A percentile compares a stretch with the other conserved stretches of the same genome.
phyloP scores from a whole-genome alignment of 1,140 invertebrate species.

The Thaumatotibia leucotreta region DNA sequence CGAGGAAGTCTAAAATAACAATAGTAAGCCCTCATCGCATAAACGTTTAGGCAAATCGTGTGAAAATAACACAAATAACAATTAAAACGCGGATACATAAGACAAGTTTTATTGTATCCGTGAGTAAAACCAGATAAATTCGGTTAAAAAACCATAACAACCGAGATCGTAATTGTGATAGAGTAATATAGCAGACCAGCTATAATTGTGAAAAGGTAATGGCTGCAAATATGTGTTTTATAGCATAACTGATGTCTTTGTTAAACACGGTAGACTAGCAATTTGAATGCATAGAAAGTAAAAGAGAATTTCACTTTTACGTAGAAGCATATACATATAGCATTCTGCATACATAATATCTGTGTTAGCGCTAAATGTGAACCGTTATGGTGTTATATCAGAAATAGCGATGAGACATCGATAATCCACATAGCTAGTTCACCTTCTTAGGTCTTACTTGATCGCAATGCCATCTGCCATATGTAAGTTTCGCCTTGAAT shows the following conservation, averaged over 20 bases:
- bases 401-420: background rate
- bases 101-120: background rate
- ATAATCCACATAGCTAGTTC: background rate
- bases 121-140: conserved; percentile 7
- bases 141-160: background rate
- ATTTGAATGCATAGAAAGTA: conserved; percentile 9
- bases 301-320: background rate
- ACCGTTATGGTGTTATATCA: conserved; percentile 9
- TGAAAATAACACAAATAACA: conserved; percentile 13
- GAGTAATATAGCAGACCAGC: background rate
- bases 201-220: background rate
- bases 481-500: conserved; percentile 9
- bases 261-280: background rate
- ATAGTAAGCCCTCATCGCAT: background rate
- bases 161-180: conserved; percentile 1
- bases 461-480: conserved; percentile 6
- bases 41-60: conserved; percentile 11
- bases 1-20: conserved; percentile 8
- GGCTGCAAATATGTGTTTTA: background rate
- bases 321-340: background rate
- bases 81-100: conserved; percentile 11
- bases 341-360: background rate
- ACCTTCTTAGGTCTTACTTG: conserved; percentile 6
- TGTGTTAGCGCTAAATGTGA: background rate
- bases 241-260: background rate